Base-by-base conservation (phyloP, 1,140 invertebrate genomes). In the Pteromalus puparum region DNA sequence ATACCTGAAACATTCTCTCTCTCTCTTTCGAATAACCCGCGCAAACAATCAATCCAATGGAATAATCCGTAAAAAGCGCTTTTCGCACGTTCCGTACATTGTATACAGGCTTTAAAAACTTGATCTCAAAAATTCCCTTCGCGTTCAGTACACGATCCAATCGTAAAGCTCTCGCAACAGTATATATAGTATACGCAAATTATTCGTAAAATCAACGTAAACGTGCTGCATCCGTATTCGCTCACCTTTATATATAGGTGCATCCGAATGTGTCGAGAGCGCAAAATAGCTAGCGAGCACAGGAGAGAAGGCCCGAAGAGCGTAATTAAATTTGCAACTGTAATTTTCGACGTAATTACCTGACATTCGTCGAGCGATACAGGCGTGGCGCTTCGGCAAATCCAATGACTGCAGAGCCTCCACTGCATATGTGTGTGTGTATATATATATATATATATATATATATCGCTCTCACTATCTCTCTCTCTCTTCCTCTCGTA, bases 261-360 rank as follows among this genome's bases (percentile, higher is more conserved):
- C 5, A 53, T 30, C 1, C 46, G 26, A 77, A 48, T 61, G 75
- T 24, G 46, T 61, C 18, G 65, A n/a, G 76, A n/a, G 76, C 53
- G 53, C 53, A 72, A 72, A 72, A 74, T 74, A 10, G 73, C 34
- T 9, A 5, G 34, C 34, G 34, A 2, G 2, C 34, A 5, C 34
- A 53, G 18, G 0, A 21, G 53, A 61, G 53, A 70, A 61, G 53
- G 18, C 2, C 53, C 15, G 3, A 7, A 18, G 15, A 18, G 24
- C 46, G 77, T 84, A 84, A 84, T 84, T 78, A 84, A 84, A 84
- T 84, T 84, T 84, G 76, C 76, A 79, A 84, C 65, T 84, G 82
- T 73, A 84, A 84, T 84, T 84, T 79, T 79, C 75, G 6, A 28
- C 76, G 82, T 84, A 84, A 84, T 84, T 79, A 79, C 68, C 76